Conservation (phyloP, 1,140 invertebrate genomes). For the Riptortus pedestris region DNA sequence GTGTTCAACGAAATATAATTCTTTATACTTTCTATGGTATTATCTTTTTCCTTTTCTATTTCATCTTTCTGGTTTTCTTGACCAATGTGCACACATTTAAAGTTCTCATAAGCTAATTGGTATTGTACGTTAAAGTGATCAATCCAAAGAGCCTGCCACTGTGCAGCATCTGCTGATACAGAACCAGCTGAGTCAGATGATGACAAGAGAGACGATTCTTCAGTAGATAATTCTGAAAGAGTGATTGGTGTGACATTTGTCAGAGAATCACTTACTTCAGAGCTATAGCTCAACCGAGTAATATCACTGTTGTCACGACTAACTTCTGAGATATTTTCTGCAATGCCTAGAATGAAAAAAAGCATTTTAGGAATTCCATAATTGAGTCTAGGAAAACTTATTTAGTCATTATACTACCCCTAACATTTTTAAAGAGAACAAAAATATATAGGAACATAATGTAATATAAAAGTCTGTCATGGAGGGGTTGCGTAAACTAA, state of each 20-base stretch:
- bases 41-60: too few relatives aligned
- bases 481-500: too few relatives aligned
- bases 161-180: constrained; percentile 8
- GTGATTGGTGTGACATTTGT: constrained; percentile 64
- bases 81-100: not conserved
- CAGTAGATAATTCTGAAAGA: constrained; percentile 37
- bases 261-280: constrained; percentile 59
- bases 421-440: too few relatives aligned
- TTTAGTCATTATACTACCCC: too few relatives aligned
- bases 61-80: too few relatives aligned
- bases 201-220: constrained; percentile 30
- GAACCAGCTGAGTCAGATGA: constrained; percentile 28
- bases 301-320: constrained; percentile 44
- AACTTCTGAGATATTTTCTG: constrained; percentile 31
- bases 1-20: too few relatives aligned
- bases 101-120: constrained; percentile 14
- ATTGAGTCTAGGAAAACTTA: too few relatives aligned
- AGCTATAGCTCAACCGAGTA: constrained; percentile 43
- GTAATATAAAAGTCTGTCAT: too few relatives aligned
- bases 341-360: not conserved
- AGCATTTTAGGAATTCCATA: too few relatives aligned
- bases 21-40: too few relatives aligned
- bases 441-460: too few relatives aligned
- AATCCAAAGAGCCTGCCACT: constrained; percentile 24
- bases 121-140: constrained; percentile 24